Evolutionary conservation across 2,797 vertebrate species (phyloP).

Genomic region (Rhabdomys pumilio): DNA sequence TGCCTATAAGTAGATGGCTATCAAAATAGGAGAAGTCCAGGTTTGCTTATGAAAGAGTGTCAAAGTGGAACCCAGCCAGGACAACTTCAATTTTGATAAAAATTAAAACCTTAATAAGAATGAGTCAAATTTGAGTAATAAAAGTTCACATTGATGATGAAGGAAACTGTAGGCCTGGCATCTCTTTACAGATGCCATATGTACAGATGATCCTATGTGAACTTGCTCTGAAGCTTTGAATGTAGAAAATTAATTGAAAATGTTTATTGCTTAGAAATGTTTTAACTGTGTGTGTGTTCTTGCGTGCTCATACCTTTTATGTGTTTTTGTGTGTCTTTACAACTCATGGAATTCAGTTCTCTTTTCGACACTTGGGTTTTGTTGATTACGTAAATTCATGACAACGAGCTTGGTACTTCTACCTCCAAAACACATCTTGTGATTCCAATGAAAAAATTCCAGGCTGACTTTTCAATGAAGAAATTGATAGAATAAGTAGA

Average conservation of each 20-base stretch:
- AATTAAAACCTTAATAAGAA: constrained; percentile 32
- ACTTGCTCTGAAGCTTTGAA: not conserved
- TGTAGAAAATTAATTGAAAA: not conserved
- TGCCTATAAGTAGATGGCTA: not conserved
- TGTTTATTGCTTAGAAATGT: not conserved
- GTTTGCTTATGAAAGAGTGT: constrained; percentile 46
- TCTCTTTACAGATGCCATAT: not conserved
- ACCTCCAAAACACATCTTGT: not conserved
- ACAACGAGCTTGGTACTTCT: not conserved
- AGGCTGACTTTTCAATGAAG: not conserved
- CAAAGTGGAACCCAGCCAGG: not conserved
- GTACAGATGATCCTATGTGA: not conserved
- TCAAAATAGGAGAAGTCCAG: not conserved
- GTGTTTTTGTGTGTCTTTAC: not conserved
- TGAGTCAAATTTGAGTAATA: not conserved
- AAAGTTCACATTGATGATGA: not conserved
- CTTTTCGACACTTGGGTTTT: not conserved
- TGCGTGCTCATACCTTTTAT: not conserved
- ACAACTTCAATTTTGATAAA: constrained; percentile 58
- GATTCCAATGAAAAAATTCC: not conserved
- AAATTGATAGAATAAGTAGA: not conserved
- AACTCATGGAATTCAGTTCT: not conserved
- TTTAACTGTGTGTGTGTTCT: not conserved
- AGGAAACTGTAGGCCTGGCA: not conserved
- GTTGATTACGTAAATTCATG: not conserved